Evolutionary conservation across 2,888 invertebrate genomes (phyloP).

Genomic region (Schizaphis graminum): DNA sequence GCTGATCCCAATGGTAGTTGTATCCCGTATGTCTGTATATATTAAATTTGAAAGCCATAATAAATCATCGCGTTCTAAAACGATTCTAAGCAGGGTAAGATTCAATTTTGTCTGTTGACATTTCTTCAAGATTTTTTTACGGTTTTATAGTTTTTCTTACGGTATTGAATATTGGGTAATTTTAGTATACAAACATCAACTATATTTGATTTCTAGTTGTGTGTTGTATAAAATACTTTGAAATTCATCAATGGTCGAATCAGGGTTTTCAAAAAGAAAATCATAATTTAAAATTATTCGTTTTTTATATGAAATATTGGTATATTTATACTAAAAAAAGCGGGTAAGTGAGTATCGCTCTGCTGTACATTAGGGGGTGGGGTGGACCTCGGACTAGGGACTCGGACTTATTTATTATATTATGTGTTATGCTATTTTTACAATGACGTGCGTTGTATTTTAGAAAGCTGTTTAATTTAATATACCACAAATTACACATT

Average conservation of each 20-base stretch:
- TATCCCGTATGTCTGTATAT: not conserved
- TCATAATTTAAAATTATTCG: not conserved
- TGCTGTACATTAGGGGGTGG: too few relatives aligned
- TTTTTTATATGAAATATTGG: not conserved
- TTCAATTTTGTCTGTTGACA: not conserved
- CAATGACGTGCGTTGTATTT: not conserved
- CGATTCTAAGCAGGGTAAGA: not conserved
- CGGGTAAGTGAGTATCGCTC: too few relatives aligned
- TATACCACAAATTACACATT: not conserved
- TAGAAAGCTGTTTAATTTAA: slow-evolving; percentile 36
- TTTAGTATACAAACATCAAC: not conserved
- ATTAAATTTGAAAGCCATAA: not conserved
- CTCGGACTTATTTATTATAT: not conserved
- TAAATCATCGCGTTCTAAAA: not conserved
- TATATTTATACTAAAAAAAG: not conserved
- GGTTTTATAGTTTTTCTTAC: not conserved
- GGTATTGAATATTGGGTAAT: not conserved
- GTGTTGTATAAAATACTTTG: not conserved
- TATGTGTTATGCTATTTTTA: not conserved
- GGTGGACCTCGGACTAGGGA: too few relatives aligned
- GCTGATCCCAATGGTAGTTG: not conserved
- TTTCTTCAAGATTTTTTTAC: not conserved
- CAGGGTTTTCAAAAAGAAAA: not conserved
- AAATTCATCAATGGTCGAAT: not conserved
- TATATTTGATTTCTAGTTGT: not conserved